Conservation (phyloP, 2,888 invertebrate species). For the Pachymerium ferrugineum region DNA sequence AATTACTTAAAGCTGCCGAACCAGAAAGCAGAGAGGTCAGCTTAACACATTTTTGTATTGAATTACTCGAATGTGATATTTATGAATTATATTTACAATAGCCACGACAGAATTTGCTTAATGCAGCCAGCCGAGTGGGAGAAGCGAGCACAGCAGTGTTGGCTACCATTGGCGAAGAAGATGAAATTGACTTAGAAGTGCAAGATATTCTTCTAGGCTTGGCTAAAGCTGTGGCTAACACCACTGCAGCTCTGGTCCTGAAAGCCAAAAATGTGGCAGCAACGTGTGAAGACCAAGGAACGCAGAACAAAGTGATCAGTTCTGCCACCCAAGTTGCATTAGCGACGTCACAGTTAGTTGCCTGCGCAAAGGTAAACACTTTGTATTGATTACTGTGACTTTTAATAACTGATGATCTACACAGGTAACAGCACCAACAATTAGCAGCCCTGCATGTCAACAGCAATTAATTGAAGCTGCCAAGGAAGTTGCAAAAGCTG, state of each 20-base stretch:
- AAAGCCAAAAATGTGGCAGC: constrained; percentile 95
- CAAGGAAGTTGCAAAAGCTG: constrained; percentile 84
- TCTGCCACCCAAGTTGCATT: constrained; percentile 95
- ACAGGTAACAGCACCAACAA: constrained; percentile 58
- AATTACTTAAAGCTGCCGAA: constrained; percentile 89
- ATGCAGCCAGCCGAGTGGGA: constrained; percentile 92
- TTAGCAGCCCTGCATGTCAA: constrained; percentile 58
- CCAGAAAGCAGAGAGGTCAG: constrained; percentile 80
- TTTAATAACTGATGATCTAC: not conserved
- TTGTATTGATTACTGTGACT: not conserved
- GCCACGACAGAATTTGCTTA: constrained; percentile 86
- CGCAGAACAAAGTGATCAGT: constrained; percentile 81
- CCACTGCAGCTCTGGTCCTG: constrained; percentile 90
- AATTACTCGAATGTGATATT: not conserved
- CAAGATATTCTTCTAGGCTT: constrained; percentile 82
- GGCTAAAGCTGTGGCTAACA: constrained; percentile 96
- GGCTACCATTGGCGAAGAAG: constrained; percentile 83
- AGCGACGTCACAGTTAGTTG: constrained; percentile 94
- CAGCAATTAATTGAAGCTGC: constrained; percentile 89
- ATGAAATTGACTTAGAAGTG: constrained; percentile 53
- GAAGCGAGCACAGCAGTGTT: constrained; percentile 93
- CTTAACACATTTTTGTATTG: not conserved
- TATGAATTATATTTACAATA: constrained; percentile 44
- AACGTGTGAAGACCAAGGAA: constrained; percentile 68
- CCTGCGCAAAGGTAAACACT: constrained; percentile 75